Evolutionary conservation across 2,797 vertebrate species (phyloP).

Genomic region (Tapera naevia): DNA sequence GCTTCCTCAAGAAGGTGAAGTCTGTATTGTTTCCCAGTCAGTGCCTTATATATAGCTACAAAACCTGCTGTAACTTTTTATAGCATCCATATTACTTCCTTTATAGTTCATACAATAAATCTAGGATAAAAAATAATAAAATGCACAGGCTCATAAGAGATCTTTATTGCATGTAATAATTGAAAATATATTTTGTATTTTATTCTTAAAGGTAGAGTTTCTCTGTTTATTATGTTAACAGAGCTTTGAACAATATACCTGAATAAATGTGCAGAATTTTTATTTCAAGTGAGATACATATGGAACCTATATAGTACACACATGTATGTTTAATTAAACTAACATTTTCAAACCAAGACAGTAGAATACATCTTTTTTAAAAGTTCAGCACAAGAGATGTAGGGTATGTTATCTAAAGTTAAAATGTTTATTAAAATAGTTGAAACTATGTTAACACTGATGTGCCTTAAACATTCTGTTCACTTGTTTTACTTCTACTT

Average conservation of each 20-base stretch:
- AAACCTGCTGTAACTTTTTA: constrained; percentile 19
- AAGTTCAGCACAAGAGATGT: background rate
- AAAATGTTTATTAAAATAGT: background rate
- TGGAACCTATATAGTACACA: background rate
- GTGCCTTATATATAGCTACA: background rate
- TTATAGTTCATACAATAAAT: constrained; percentile 14
- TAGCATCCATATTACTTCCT: background rate
- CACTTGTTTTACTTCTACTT: background rate
- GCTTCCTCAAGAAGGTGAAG: background rate
- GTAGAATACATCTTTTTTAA: background rate
- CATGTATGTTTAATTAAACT: background rate
- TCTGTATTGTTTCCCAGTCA: background rate
- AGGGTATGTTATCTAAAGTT: background rate
- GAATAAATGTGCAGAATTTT: background rate
- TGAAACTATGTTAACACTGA: background rate
- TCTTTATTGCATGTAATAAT: background rate
- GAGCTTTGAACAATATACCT: background rate
- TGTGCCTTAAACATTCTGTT: background rate
- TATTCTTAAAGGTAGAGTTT: constrained; percentile 1
- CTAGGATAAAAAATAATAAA: constrained; percentile 18
- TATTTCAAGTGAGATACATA: background rate
- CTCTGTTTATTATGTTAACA: background rate
- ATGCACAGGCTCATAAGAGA: background rate
- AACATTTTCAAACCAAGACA: background rate
- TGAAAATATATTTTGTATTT: background rate